phyloP scores from a whole-genome alignment of 2,888 invertebrate species.

The Poecilus cupreus region DNA sequence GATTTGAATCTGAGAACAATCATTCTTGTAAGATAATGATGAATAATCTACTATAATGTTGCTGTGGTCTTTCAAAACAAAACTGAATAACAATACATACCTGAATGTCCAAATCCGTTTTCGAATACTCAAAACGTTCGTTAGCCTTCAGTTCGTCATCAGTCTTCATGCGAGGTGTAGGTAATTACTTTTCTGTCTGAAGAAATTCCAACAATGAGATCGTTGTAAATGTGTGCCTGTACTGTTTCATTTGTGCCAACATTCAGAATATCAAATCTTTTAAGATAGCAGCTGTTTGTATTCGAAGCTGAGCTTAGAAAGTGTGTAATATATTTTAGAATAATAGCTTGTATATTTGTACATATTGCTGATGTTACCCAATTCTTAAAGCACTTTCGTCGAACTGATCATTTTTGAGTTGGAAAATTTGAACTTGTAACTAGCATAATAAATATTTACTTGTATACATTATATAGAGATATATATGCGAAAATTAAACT shows the following conservation, averaged over 20 bases:
- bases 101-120: slow-evolving; percentile 61
- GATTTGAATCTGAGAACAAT: slow-evolving; percentile 67
- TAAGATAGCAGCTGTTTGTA: slow-evolving; percentile 59
- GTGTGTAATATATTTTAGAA: slow-evolving; percentile 71
- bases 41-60: slow-evolving; percentile 61
- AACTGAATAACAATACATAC: slow-evolving; percentile 60
- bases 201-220: slow-evolving; percentile 57
- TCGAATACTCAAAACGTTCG: slow-evolving; percentile 40
- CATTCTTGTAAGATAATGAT: slow-evolving; percentile 67
- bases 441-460: slow-evolving; percentile 30
- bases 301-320: slow-evolving; percentile 66
- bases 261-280: slow-evolving; percentile 64
- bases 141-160: slow-evolving; percentile 25
- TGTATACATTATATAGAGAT: slow-evolving; percentile 29
- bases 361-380: slow-evolving; percentile 68
- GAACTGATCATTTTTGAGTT: slow-evolving; percentile 58
- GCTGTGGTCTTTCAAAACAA: slow-evolving; percentile 66
- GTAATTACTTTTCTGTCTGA: slow-evolving; percentile 45
- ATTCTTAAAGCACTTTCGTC: slow-evolving; percentile 53
- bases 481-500: slow-evolving; percentile 36
- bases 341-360: slow-evolving; percentile 72
- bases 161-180: slow-evolving; percentile 36
- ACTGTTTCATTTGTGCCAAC: slow-evolving; percentile 71
- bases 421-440: slow-evolving; percentile 54
- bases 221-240: slow-evolving; percentile 67